phyloP scores from a whole-genome alignment of 2,888 invertebrate genomes.

The Chalcis sispes region DNA sequence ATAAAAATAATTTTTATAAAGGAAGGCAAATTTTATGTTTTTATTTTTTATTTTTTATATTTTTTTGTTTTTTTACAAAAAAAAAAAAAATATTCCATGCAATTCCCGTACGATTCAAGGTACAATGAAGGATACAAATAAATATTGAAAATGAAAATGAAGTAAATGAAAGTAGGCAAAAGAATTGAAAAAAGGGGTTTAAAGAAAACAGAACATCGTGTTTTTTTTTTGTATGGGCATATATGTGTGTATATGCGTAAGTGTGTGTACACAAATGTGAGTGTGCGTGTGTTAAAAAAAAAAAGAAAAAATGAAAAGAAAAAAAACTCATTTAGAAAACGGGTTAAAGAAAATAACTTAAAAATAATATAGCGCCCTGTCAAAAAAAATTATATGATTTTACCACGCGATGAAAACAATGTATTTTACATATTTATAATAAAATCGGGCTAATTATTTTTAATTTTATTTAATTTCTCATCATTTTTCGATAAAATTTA shows the following conservation, averaged over 20 bases:
- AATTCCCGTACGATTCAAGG: too few species aligned
- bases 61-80: background rate
- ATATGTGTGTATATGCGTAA: background rate
- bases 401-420: background rate
- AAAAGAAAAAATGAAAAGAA: slow-evolving; percentile 20
- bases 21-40: too few species aligned
- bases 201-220: background rate
- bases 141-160: background rate
- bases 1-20: background rate
- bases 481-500: too few species aligned
- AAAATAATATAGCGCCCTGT: background rate
- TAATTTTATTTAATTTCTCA: too few species aligned
- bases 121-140: too few species aligned
- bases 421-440: background rate
- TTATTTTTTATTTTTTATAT: too few species aligned
- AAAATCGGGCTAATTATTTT: too few species aligned
- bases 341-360: slow-evolving; percentile 7
- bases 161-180: background rate
- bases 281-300: slow-evolving; percentile 17
- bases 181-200: background rate
- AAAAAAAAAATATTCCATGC: too few species aligned
- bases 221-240: too few species aligned
- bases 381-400: background rate
- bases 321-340: slow-evolving; percentile 27
- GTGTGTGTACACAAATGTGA: background rate